A percentile compares a stretch with the other conserved stretches of the same genome.
Evolutionary conservation across 2,113 vertebrate species (phyloP).

Genomic region (Macaca nemestrina): DNA sequence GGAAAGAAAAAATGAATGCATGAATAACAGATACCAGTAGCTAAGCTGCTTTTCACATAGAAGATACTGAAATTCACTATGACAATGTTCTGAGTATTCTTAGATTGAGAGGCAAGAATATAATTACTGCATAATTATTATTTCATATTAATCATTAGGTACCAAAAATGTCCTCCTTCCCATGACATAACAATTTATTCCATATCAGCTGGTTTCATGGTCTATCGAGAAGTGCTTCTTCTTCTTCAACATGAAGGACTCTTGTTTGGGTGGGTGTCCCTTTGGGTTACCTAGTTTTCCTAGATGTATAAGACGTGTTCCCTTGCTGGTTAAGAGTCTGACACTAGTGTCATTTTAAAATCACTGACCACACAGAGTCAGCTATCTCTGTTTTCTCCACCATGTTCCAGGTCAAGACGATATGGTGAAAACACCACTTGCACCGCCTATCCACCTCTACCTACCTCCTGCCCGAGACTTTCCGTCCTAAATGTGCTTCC

Average conservation of each 20-base stretch:
- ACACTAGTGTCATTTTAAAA: not conserved
- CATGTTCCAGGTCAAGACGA: not conserved
- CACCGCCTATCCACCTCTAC: not conserved
- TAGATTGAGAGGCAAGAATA: not conserved
- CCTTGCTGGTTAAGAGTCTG: not conserved
- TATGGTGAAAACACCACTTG: rapidly evolving
- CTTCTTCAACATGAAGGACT: not conserved
- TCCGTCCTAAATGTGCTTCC: not conserved
- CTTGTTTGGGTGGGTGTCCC: not conserved
- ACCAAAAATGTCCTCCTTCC: not conserved
- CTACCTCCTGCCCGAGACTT: not conserved
- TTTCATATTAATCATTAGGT: not conserved
- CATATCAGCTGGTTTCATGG: not conserved
- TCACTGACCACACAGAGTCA: not conserved
- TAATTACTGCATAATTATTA: not conserved
- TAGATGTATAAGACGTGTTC: not conserved
- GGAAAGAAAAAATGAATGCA: not conserved
- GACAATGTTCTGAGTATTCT: not conserved
- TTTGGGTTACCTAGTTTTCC: not conserved
- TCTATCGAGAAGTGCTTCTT: not conserved
- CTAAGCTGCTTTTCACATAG: not conserved
- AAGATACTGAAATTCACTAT: not conserved
- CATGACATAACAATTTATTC: not conserved
- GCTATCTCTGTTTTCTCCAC: not conserved
- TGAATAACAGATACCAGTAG: not conserved